A percentile compares a stretch with the other conserved stretches of the same genome.
Conservation (phyloP, 1,140 invertebrate genomes). For the Drosophila prosaltans region DNA sequence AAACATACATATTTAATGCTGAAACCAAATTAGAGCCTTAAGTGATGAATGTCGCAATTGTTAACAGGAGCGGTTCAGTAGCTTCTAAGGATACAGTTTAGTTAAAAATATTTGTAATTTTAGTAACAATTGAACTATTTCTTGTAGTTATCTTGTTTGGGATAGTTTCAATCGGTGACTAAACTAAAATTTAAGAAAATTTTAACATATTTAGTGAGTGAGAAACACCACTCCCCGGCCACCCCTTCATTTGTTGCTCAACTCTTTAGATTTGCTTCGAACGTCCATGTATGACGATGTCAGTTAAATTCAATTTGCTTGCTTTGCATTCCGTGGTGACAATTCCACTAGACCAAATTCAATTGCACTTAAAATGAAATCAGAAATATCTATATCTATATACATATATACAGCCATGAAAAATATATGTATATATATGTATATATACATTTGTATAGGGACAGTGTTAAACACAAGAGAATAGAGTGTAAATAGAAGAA, state of each 20-base stretch:
- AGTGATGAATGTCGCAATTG: slow-evolving; percentile 9
- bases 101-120: no score
- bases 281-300: background rate
- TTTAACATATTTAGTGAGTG: no score
- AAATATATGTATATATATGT: background rate
- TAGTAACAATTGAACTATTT: no score
- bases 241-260: no score
- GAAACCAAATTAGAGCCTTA: slow-evolving; percentile 9
- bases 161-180: no score
- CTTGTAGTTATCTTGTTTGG: no score
- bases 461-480: background rate
- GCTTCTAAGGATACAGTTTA: background rate
- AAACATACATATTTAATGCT: slow-evolving; percentile 2
- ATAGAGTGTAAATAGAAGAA: slow-evolving; percentile 8
- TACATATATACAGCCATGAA: background rate
- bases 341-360: background rate
- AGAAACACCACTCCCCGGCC: no score
- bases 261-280: background rate
- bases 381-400: background rate
- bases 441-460: background rate
- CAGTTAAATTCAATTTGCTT: slow-evolving; percentile 1
- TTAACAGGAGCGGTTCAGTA: background rate
- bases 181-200: no score
- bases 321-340: slow-evolving; percentile 1
- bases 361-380: slow-evolving; percentile 4